Percentiles rank a stretch among this genome's conserved stretches.
These are phyloP conservation scores for Pseudopleuronectes americanus DNA, from an alignment of 2,797 vertebrate genomes.

Conservation along the genomic window DNA sequence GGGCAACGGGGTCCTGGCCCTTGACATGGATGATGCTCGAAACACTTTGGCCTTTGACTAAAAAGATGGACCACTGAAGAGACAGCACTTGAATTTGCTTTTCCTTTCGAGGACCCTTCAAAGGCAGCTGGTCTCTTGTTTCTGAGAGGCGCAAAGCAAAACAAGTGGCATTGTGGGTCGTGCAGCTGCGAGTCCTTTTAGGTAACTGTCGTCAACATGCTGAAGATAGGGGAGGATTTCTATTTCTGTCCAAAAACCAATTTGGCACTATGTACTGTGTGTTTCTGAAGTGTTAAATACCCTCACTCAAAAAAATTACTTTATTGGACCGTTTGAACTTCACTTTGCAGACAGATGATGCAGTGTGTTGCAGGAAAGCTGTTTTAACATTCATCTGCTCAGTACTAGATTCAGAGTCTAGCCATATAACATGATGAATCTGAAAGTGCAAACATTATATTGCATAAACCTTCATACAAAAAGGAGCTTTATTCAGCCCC, in stretches of 20 bases:
- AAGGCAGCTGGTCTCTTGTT: constrained; percentile 66
- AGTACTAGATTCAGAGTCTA: background rate
- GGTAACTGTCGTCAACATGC: constrained; percentile 6
- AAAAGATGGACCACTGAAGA: constrained; percentile 58
- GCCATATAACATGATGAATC: background rate
- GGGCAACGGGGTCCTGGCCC: constrained; percentile 78
- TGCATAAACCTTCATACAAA: background rate
- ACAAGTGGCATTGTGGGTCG: constrained; percentile 41
- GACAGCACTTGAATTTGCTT: constrained; percentile 65
- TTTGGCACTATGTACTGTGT: background rate
- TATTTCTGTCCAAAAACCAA: background rate
- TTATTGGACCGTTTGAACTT: background rate
- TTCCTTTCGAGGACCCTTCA: constrained; percentile 42
- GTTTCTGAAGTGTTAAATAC: background rate
- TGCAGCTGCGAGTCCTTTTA: constrained; percentile 46
- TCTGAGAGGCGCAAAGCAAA: constrained; percentile 13
- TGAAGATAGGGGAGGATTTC: constrained; percentile 6
- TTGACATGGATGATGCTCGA: constrained; percentile 70
- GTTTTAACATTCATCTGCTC: background rate
- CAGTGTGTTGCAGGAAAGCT: background rate
- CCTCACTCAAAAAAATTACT: no score
- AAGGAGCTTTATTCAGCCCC: background rate
- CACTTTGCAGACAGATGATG: background rate
- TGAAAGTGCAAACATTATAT: no score
- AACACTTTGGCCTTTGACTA: constrained; percentile 58